A percentile compares a stretch with the other conserved stretches of the same genome.
These are phyloP conservation scores for Carpatolechia fugitivella DNA, from an alignment of 2,888 invertebrate genomes.

Conservation along the genomic window DNA sequence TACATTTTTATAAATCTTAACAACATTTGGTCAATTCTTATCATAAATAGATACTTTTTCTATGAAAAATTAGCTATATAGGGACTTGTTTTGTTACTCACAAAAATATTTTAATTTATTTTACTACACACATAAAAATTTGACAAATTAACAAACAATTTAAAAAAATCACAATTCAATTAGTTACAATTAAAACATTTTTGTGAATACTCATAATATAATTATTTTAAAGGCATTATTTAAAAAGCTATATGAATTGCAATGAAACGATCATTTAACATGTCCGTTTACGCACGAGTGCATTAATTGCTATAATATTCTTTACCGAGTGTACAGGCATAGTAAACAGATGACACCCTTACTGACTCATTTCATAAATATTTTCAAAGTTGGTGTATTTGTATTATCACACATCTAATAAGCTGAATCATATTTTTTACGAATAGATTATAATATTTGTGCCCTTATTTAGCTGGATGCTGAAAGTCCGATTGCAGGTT, in stretches of 20 bases:
- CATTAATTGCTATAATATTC: no score
- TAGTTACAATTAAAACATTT: slow-evolving; percentile 31
- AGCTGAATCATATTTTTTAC: no score
- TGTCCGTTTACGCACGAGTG: no score
- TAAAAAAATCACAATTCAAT: background rate
- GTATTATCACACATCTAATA: no score
- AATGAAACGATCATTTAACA: no score
- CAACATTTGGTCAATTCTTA: slow-evolving; percentile 77
- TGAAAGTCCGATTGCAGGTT: no score
- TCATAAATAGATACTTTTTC: slow-evolving; percentile 45
- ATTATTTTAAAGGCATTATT: slow-evolving; percentile 30
- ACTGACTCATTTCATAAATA: no score
- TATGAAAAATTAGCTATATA: slow-evolving; percentile 41
- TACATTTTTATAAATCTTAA: slow-evolving; percentile 59
- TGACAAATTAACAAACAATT: background rate
- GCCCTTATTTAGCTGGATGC: no score
- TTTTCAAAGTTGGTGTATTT: no score
- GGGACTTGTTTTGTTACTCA: slow-evolving; percentile 30
- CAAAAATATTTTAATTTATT: slow-evolving; percentile 35
- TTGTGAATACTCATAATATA: slow-evolving; percentile 24
- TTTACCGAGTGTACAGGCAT: no score
- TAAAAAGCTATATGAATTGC: slow-evolving; percentile 43
- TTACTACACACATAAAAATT: background rate
- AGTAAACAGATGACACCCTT: no score
- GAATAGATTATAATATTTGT: no score